Conservation (phyloP, 2,797 vertebrate genomes). For the Pangasius larnaudii region DNA sequence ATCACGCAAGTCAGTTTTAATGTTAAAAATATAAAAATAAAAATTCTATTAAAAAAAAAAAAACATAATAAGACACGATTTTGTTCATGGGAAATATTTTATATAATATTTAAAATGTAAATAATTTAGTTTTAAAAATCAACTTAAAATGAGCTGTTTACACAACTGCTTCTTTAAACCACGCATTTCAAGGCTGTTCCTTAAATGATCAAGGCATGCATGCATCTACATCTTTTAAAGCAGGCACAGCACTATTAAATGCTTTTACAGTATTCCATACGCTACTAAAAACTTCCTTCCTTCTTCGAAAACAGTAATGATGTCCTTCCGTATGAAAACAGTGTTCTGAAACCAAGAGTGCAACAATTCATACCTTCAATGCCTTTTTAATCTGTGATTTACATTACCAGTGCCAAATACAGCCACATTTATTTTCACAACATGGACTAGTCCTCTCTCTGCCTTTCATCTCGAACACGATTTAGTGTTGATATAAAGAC, state of each 20-base stretch:
- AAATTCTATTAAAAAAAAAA: conserved; percentile 27
- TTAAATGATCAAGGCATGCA: neutral
- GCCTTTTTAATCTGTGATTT: neutral
- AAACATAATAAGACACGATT: conserved; percentile 28
- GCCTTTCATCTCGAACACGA: neutral
- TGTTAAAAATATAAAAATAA: neutral
- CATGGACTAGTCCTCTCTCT: neutral
- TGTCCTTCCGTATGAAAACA: neutral
- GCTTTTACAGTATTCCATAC: neutral
- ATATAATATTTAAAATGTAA: conserved; percentile 43
- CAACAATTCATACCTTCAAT: neutral
- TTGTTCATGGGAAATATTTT: conserved; percentile 59
- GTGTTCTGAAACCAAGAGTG: neutral
- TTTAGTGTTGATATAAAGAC: neutral
- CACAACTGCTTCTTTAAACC: conserved; percentile 17
- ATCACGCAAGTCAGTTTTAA: neutral
- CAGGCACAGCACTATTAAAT: neutral
- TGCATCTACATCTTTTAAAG: neutral
- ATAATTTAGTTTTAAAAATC: conserved; percentile 62
- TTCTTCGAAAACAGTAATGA: neutral
- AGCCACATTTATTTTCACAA: neutral
- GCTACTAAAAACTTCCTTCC: neutral
- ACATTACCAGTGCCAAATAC: neutral
- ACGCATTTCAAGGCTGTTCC: neutral
- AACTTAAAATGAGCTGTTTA: conserved; percentile 37